Base-by-base conservation (phyloP, 2,888 invertebrate genomes). In the Pedicia rivosa region DNA sequence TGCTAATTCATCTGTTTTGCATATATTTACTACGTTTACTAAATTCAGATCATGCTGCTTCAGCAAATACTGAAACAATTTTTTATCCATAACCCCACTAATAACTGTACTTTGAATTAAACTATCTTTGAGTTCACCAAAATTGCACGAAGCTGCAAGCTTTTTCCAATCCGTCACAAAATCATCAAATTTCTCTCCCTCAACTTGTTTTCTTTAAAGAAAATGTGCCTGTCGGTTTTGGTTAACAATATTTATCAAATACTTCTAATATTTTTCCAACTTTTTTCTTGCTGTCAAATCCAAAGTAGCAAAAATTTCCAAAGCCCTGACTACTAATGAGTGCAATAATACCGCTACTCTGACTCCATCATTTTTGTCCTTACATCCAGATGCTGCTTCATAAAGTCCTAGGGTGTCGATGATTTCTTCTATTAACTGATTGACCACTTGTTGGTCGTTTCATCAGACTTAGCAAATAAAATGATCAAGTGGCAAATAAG, bases 261-360 rank as follows among this genome's bases (percentile, higher is more conserved):
- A 14, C 29, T 5, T 29, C 8, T 13, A 29, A 3, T 13, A 29
- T 29, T 29, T 29, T 29, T 29, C 13, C 14, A 13, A 9, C 14
- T 29, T 29, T 9, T 29, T 9, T 8, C 14, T 9, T 14, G 14
- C 15, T 14, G 13, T 8, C 15, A 29, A 14, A 14, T 29, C 29
- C 13, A 4, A 29, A 2, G 29, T 29, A 9, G 12, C 29, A 29
- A 29, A 29, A 7, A 29, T 29, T 29, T 29, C 29, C 9, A 14
- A 9, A 12, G 29, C 29, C 2, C 14, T 6, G 4, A 13, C 14
- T 4, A 12, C 29, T 14, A 29, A 14, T 8, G 29, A 29, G 14
- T 29, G 29, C 14, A 29, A 29, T 29, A 29, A 29, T 29, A 29
- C 29, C 9, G 29, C 29, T 14, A 29, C 29, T 29, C 14, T 12